A percentile compares a stretch with the other conserved stretches of the same genome.
These are phyloP conservation scores for Chaenodraco wilsoni DNA, from an alignment of 2,797 vertebrate genomes.

Conservation along the genomic window DNA sequence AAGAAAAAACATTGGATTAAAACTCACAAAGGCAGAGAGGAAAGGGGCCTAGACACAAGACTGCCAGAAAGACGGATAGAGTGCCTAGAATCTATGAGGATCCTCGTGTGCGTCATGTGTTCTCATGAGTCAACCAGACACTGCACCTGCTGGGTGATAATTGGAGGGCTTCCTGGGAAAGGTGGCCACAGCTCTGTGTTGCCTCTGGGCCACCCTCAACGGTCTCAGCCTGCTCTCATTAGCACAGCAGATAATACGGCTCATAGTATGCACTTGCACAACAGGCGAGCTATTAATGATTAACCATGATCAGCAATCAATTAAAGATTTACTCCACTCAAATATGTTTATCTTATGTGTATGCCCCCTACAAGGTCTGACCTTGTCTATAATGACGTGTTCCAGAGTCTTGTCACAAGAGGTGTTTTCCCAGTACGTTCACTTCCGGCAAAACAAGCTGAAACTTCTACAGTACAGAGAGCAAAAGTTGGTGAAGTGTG, in stretches of 20 bases:
- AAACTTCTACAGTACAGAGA: too few species aligned
- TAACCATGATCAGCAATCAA: constrained; percentile 43
- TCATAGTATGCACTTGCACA: constrained; percentile 42
- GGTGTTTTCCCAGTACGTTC: too few species aligned
- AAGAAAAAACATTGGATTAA: constrained; percentile 49
- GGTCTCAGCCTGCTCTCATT: constrained; percentile 75
- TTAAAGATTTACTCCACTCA: too few species aligned
- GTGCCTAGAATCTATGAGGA: constrained; percentile 48
- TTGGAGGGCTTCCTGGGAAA: constrained; percentile 80
- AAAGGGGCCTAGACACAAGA: constrained; percentile 7
- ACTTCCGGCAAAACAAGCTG: too few species aligned
- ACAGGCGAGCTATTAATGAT: constrained; percentile 33
- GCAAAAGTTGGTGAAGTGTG: too few species aligned
- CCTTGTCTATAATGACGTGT: too few species aligned
- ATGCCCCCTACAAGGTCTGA: too few species aligned
- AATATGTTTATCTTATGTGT: too few species aligned
- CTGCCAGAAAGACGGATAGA: constrained; percentile 44
- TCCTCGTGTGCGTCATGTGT: constrained; percentile 59
- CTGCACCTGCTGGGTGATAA: constrained; percentile 77
- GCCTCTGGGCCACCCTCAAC: constrained; percentile 70
- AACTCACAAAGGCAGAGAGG: constrained; percentile 26
- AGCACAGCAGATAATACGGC: constrained; percentile 59
- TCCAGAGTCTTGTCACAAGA: too few species aligned
- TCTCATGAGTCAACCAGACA: constrained; percentile 64
- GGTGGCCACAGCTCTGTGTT: constrained; percentile 65